Evolutionary conservation across 2,888 invertebrate genomes (phyloP).

Genomic region (Disparrhopalites patrizii): DNA sequence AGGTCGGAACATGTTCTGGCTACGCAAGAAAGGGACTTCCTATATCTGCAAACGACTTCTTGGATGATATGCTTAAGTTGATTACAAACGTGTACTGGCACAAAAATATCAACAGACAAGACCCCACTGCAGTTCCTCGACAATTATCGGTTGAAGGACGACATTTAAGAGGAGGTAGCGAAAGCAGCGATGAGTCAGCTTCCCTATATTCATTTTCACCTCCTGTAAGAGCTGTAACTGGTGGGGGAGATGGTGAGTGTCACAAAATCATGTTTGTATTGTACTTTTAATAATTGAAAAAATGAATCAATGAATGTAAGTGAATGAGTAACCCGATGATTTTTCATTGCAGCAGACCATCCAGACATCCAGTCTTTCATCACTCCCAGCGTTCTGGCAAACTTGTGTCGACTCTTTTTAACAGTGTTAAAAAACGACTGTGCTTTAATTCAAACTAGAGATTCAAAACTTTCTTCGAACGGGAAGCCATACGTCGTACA

Average conservation of each 20-base stretch:
- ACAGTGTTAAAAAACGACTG: constrained; percentile 16
- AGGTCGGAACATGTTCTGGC: constrained; percentile 6
- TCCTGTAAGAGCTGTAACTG: constrained; percentile 2
- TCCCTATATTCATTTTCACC: constrained; percentile 8
- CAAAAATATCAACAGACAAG: constrained; percentile 11
- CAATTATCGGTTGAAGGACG: neutral
- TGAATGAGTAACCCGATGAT: neutral
- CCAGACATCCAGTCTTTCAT: constrained; percentile 25
- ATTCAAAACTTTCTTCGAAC: neutral
- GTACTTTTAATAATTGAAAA: neutral
- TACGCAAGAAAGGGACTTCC: constrained; percentile 9
- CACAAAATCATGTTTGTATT: neutral
- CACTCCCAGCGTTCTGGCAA: constrained; percentile 34
- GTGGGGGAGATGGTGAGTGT: constrained; percentile 13
- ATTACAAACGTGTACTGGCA: constrained; percentile 20
- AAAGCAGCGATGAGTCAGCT: constrained; percentile 19
- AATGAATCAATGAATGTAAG: too few relatives aligned
- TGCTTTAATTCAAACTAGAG: neutral
- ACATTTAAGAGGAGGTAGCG: constrained; percentile 7
- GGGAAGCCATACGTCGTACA: constrained; percentile 12
- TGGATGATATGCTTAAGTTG: constrained; percentile 18
- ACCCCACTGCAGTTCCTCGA: too few relatives aligned
- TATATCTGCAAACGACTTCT: neutral
- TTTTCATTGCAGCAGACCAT: neutral
- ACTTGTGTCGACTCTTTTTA: constrained; percentile 34